Evolutionary conservation across 2,113 vertebrate species (phyloP).

Genomic region (Bufo bufo): DNA sequence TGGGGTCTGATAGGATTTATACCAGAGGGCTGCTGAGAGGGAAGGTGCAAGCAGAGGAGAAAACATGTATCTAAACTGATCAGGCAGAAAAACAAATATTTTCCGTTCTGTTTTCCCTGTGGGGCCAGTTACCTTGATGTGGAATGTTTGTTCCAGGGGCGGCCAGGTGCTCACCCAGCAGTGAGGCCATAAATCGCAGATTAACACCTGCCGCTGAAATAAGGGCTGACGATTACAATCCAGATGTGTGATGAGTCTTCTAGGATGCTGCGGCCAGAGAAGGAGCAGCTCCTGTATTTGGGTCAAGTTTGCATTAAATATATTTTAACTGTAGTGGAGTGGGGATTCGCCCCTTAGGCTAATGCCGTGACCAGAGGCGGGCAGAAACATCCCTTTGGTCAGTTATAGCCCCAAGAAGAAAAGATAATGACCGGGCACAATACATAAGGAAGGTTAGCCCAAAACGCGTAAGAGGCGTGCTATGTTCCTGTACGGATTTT

Average conservation of each 20-base stretch:
- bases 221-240: neutral
- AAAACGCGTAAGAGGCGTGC: too few relatives aligned
- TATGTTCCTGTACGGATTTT: too few relatives aligned
- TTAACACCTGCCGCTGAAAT: neutral
- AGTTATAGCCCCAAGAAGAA: too few relatives aligned
- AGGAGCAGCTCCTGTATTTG: neutral
- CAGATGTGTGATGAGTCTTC: neutral
- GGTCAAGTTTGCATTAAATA: neutral
- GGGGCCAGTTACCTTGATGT: neutral
- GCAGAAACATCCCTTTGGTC: too few relatives aligned
- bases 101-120: neutral
- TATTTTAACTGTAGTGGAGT: neutral
- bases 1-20: too few relatives aligned
- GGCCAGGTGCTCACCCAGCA: neutral
- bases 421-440: too few relatives aligned
- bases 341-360: too few relatives aligned
- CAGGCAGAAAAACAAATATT: neutral
- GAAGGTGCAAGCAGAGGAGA: too few relatives aligned
- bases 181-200: neutral
- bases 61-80: neutral
- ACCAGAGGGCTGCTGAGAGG: too few relatives aligned
- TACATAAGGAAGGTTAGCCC: too few relatives aligned
- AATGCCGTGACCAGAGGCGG: too few relatives aligned
- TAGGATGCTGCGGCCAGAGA: neutral
- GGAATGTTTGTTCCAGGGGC: neutral